Conservation (phyloP, 1,140 invertebrate species). For the Aleiodes sp. region DNA sequence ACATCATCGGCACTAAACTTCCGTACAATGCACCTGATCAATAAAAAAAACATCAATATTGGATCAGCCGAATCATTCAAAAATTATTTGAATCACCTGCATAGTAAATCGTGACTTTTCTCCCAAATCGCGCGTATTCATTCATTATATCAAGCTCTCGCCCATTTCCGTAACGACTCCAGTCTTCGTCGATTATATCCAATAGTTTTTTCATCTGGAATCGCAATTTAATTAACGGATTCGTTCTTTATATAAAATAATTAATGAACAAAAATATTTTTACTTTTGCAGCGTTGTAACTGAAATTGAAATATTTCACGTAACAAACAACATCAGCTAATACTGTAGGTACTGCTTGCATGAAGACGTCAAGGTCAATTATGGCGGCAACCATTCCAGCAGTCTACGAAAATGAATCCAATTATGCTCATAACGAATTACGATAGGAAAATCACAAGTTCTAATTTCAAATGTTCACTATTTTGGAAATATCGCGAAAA, state of each 20-base stretch:
- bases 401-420: constrained; percentile 29
- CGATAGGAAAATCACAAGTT: neutral
- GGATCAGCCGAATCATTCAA: neutral
- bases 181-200: constrained; percentile 41
- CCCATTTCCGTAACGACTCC: constrained; percentile 33
- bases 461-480: neutral
- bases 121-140: constrained; percentile 38
- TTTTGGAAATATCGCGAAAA: no score
- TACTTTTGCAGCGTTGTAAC: constrained; percentile 39
- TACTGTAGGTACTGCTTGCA: constrained; percentile 43
- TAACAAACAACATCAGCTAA: constrained; percentile 45
- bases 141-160: constrained; percentile 39
- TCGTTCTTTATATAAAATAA: neutral
- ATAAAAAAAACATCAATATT: neutral
- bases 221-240: neutral
- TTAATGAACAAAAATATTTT: neutral
- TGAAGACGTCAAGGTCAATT: constrained; percentile 37
- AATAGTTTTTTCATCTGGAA: constrained; percentile 45
- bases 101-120: constrained; percentile 38
- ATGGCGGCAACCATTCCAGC: constrained; percentile 41
- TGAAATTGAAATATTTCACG: constrained; percentile 44
- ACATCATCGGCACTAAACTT: constrained; percentile 40
- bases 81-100: constrained; percentile 38
- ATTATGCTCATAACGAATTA: neutral
- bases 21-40: constrained; percentile 40